Conservation (phyloP, 2,797 vertebrate genomes). For the Pseudocheirus occidentalis region DNA sequence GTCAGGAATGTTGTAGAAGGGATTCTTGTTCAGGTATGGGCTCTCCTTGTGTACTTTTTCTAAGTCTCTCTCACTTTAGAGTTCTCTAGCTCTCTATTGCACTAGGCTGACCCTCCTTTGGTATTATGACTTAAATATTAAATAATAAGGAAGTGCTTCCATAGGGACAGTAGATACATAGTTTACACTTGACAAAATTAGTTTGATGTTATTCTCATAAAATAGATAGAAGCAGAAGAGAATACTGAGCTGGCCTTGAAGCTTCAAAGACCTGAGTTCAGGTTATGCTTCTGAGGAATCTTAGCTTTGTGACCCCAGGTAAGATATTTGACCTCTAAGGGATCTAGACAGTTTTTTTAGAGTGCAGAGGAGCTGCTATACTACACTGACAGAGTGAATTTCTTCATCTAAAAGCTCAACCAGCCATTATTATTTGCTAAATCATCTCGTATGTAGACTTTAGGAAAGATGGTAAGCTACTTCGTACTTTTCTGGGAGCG, state of each 20-base stretch:
- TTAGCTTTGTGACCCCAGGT: neutral
- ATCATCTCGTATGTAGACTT: neutral
- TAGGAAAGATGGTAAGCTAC: neutral
- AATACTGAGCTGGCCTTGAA: neutral
- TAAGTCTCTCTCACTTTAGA: neutral
- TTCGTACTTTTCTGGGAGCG: neutral
- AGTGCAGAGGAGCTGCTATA: neutral
- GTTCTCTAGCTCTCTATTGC: neutral
- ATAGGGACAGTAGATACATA: conserved; percentile 67
- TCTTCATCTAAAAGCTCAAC: neutral
- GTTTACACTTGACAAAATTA: conserved; percentile 71
- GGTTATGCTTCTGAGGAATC: neutral
- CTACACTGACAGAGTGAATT: neutral
- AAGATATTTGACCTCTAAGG: neutral
- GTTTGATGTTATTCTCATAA: conserved; percentile 62
- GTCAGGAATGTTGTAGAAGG: neutral
- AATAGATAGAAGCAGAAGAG: neutral
- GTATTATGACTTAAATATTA: conserved; percentile 73
- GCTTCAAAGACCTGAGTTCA: neutral
- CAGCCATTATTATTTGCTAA: neutral
- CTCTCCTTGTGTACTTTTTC: neutral
- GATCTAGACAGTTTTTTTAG: neutral
- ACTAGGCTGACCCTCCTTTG: conserved; percentile 2
- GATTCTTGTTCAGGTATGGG: neutral
- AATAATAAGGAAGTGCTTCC: conserved; percentile 73